Base-by-base conservation (phyloP, 2,113 vertebrate species). In the Chloebia gouldiae region DNA sequence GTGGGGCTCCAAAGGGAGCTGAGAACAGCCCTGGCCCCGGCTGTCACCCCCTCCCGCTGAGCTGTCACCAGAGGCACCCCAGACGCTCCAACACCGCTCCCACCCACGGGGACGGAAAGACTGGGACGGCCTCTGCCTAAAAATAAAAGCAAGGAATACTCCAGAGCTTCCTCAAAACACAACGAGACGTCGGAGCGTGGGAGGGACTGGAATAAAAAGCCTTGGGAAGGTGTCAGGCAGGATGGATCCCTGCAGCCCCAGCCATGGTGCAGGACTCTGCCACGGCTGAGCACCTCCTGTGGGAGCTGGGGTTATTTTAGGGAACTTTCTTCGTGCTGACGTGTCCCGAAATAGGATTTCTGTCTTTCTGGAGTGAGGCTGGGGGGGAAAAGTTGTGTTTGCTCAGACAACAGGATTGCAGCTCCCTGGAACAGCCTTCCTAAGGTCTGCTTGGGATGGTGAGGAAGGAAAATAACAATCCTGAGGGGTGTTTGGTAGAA, bases 151-250 rank as follows among this genome's bases (percentile, higher is more conserved):
- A 1, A 33, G 61, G 33, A 65, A 23, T 5, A 3, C 77, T 37
- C 37, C 15, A 47, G 84, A n/a, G 14, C 66, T 81, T 35, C 30
- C 78, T 57, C 8, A 13, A 40, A 44, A 44, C 64, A 24, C 54
- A 72, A 7, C 5, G 3, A 59, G 12, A 1, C 3, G 9, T 19
- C 4, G 0, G 6, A 30, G 24, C 0, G 59, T 72, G 70, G 76
- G 80, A 8, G 50, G 30, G 17, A 2, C 27, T 19, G 9, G 0
- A 25, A 53, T 49, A 33, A 79, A 47, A 65, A 81, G 19, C 51
- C 70, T 50, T 3, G 53, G 25, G 69, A 28, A 87, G 42, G 31
- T 47, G 79, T 70, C 31, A n/a, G 15, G 44, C 54, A 53, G 57
- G 60, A 27, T 7, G 15, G 6, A n/a, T 37, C 33, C 63, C 59